These are phyloP conservation scores for Hydra vulgaris DNA, from an alignment of 30 jellyfish, hydroid and myxozoan species.

Conservation along the genomic window DNA sequence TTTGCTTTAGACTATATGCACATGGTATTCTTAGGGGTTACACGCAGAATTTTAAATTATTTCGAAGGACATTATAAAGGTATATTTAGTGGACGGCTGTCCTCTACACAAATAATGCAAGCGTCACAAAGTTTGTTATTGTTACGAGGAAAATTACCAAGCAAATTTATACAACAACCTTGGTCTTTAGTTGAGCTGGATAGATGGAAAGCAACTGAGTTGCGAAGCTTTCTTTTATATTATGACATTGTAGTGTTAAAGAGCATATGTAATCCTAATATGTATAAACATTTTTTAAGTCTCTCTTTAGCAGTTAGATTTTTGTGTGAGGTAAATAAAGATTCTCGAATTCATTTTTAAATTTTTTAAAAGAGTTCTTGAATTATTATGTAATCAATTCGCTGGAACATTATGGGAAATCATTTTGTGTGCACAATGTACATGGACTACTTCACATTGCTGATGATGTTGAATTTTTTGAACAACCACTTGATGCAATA, in stretches of 20 bases:
- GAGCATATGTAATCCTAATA: background rate
- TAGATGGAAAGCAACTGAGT: background rate
- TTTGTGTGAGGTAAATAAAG: background rate
- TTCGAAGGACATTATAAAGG: background rate
- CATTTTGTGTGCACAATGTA: no score
- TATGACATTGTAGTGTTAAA: background rate
- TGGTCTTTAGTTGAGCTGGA: background rate
- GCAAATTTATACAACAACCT: background rate
- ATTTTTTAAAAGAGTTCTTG: no score
- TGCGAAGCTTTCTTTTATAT: background rate
- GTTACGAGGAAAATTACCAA: background rate
- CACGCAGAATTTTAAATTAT: background rate
- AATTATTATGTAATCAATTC: no score
- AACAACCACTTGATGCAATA: no score
- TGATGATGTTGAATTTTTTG: no score
- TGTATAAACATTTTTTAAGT: background rate
- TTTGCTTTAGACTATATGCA: background rate
- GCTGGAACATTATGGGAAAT: no score
- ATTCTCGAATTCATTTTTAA: no score
- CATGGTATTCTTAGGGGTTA: background rate
- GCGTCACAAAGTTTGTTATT: background rate
- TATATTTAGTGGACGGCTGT: background rate
- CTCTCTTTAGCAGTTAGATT: background rate
- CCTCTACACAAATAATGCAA: background rate
- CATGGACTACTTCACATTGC: no score